phyloP scores from a whole-genome alignment of 1,140 invertebrate species.

The Papilio polyxenes region DNA sequence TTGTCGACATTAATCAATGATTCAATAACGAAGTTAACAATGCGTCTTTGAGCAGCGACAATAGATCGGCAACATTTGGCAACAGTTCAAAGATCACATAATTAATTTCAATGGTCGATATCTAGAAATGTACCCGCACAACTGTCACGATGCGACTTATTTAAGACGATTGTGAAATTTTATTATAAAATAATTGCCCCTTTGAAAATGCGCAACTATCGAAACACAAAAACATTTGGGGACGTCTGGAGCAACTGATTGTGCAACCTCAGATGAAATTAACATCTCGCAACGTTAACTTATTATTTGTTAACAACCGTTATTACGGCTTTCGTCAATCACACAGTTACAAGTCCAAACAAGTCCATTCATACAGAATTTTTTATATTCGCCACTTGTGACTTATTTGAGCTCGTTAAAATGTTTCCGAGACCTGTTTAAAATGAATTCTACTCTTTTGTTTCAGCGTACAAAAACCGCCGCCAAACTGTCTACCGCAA shows the following conservation, averaged over 20 bases:
- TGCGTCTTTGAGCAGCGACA: slow-evolving; percentile 48
- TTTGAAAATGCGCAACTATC: slow-evolving; percentile 56
- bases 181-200: slow-evolving; percentile 72
- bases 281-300: slow-evolving; percentile 58
- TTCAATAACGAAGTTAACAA: slow-evolving; percentile 46
- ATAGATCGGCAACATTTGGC: slow-evolving; percentile 66
- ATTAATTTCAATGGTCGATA: slow-evolving; percentile 73
- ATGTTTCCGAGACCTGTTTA: slow-evolving; percentile 21
- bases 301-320: slow-evolving; percentile 68
- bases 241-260: slow-evolving; percentile 57
- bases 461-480: slow-evolving; percentile 73
- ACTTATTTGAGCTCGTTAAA: slow-evolving; percentile 26
- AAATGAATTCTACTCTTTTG: slow-evolving; percentile 51
- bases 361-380: slow-evolving; percentile 44
- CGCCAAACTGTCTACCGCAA: slow-evolving; percentile 80
- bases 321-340: slow-evolving; percentile 62
- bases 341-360: slow-evolving; percentile 56
- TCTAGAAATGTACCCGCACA: slow-evolving; percentile 62
- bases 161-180: slow-evolving; percentile 63
- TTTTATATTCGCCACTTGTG: slow-evolving; percentile 13
- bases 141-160: slow-evolving; percentile 74
- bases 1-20: slow-evolving; percentile 47
- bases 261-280: slow-evolving; percentile 60
- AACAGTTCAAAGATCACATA: slow-evolving; percentile 75
- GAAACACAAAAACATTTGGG: slow-evolving; percentile 63